A percentile compares a stretch with the other conserved stretches of the same genome.
These are phyloP conservation scores for Hormaphis cornu DNA, from an alignment of 1,140 invertebrate genomes.

Conservation along the genomic window DNA sequence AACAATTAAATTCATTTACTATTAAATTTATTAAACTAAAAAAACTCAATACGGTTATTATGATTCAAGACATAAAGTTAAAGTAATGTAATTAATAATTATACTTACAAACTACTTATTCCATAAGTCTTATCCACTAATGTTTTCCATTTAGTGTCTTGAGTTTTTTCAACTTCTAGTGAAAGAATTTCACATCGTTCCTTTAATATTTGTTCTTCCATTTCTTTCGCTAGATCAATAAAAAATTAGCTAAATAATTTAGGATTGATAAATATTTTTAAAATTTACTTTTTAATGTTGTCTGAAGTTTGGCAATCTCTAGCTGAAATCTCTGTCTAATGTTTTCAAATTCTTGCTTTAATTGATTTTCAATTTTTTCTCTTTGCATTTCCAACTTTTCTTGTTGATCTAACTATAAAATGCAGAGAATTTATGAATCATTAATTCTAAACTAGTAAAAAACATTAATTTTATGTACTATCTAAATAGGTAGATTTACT, in stretches of 20 bases:
- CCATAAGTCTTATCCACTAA: slow-evolving; percentile 37
- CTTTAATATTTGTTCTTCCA: slow-evolving; percentile 36
- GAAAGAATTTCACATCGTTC: slow-evolving; percentile 37
- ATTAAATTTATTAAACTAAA: no score
- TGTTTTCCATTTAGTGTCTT: slow-evolving; percentile 33
- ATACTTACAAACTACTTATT: slow-evolving; percentile 13
- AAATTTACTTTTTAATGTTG: slow-evolving; percentile 35
- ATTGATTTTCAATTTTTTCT: slow-evolving; percentile 36
- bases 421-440: no score
- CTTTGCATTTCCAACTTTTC: slow-evolving; percentile 34
- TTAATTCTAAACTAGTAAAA: no score
- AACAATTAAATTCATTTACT: no score
- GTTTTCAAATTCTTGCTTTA: slow-evolving; percentile 38
- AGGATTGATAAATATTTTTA: not conserved
- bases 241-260: not conserved
- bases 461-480: not conserved
- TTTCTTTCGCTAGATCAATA: slow-evolving; percentile 35
- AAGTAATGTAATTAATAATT: not conserved
- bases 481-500: not conserved
- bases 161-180: slow-evolving; percentile 34
- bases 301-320: slow-evolving; percentile 37
- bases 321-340: slow-evolving; percentile 36
- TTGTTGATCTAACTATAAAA: slow-evolving; percentile 37
- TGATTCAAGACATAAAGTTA: not conserved
- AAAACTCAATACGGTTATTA: not conserved